Base-by-base conservation (phyloP, 30 jellyfish, hydroid and myxozoan species). In the Nemopilema nomurai region DNA sequence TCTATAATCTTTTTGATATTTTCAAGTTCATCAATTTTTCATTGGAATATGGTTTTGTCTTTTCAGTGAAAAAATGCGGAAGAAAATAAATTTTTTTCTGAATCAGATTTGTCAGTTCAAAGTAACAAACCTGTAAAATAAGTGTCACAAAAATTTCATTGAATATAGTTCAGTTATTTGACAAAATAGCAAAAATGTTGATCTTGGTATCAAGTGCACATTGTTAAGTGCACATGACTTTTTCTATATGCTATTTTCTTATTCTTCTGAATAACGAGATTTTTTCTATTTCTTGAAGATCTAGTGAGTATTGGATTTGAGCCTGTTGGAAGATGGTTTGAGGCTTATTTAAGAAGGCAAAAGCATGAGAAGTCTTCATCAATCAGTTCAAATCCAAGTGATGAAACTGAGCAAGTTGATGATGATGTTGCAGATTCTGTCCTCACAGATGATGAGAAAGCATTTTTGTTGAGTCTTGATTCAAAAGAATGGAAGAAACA, bases 241-340 rank as follows among this genome's bases (percentile, higher is more conserved):
- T 22, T 26, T 67, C 22, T 17, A 17, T 9, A 19, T 9, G 17
- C 17, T 21, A 20, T 30, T 49, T n/a, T 9, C 51, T 0, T 1
- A 6, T 33, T 4, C 18, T 30, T 19, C 28, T 25, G n/a, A n/a
- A n/a, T n/a, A n/a, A n/a, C n/a, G n/a, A n/a, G n/a, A n/a, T n/a
- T n/a, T n/a, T 53, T 19, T 0, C 52, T 31, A 27, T 41, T 49
- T 33, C 29, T 67, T 51, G 1, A 0, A 87, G 96, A 81, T 8
- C 64, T 87, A 29, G 67, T 80, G 21, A 53, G 33, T 49, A 82
- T 87, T 19, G 96, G 90, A 16, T 94, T 74, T 85, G 99, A 94
- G 76, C 99, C 97, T 7, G 97, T 94, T 79, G 99, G 99, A 28
- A 93, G 99, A 28, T 94, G 97, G 97, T 94, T 89, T 77, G 99